These are phyloP conservation scores for Calameuta filiformis DNA, from an alignment of 2,888 invertebrate species.

Conservation along the genomic window DNA sequence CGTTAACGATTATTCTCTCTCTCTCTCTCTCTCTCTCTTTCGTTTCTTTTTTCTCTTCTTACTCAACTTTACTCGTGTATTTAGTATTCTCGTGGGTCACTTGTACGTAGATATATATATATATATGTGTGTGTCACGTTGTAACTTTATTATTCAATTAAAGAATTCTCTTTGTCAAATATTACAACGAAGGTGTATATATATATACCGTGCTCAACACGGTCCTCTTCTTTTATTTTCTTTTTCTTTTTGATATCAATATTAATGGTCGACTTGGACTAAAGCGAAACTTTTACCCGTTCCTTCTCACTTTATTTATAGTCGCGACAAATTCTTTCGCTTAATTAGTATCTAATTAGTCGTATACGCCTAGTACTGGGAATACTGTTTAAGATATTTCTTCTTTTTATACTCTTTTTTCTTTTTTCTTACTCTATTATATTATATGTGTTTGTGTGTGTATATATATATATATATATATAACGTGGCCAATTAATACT, in stretches of 20 bases:
- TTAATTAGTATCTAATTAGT: background rate
- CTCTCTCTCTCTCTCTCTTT: background rate
- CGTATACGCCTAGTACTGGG: background rate
- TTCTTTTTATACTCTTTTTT: background rate
- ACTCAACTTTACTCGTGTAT: background rate
- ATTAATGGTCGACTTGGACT: background rate
- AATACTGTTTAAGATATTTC: background rate
- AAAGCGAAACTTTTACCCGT: background rate
- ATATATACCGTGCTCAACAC: conserved; percentile 6
- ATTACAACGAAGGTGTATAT: background rate
- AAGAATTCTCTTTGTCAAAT: background rate
- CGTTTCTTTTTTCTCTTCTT: background rate
- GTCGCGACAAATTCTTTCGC: background rate
- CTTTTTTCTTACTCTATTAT: background rate
- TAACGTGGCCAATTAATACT: background rate
- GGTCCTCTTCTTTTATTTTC: conserved; percentile 12
- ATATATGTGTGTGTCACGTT: background rate
- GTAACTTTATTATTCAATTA: background rate
- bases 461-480: conserved; percentile 12
- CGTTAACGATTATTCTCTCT: background rate
- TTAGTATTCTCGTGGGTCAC: background rate
- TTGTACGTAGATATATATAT: background rate
- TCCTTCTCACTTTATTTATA: conserved; percentile 12
- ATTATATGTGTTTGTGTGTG: background rate
- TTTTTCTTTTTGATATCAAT: background rate